Conservation (phyloP, 1,140 invertebrate species). For the Neelides sp. region DNA sequence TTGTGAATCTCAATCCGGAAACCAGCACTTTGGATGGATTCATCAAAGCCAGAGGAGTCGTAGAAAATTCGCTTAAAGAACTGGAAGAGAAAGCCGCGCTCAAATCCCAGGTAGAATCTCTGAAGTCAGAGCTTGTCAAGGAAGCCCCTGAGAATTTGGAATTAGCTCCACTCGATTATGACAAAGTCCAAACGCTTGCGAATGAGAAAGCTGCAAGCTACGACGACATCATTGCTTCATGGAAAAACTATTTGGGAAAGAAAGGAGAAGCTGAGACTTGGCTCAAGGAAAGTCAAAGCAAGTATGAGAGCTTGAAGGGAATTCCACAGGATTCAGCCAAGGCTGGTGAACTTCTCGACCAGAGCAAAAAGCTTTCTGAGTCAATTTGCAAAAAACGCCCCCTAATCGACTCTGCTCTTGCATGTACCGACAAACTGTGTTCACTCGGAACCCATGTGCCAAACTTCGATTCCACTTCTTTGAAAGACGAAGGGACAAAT, state of each 20-base stretch:
- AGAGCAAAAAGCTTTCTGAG: slow-evolving; percentile 59
- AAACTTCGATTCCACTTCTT: not conserved
- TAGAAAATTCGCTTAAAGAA: slow-evolving; percentile 35
- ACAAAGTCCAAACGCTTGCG: slow-evolving; percentile 57
- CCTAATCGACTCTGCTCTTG: slow-evolving; percentile 47
- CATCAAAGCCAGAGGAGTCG: slow-evolving; percentile 42
- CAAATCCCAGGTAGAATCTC: slow-evolving; percentile 49
- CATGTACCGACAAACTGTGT: slow-evolving; percentile 31
- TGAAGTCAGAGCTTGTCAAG: slow-evolving; percentile 61
- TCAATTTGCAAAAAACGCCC: slow-evolving; percentile 58
- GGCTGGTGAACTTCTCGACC: slow-evolving; percentile 50
- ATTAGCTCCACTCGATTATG: too few species aligned
- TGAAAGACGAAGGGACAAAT: not conserved
- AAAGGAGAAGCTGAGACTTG: slow-evolving; percentile 53
- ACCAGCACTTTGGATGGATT: slow-evolving; percentile 41
- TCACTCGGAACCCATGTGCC: slow-evolving; percentile 16
- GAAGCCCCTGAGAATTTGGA: too few species aligned
- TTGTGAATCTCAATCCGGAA: slow-evolving; percentile 28
- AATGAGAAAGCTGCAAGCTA: slow-evolving; percentile 53
- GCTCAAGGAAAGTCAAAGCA: slow-evolving; percentile 49
- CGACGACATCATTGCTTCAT: slow-evolving; percentile 51
- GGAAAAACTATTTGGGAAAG: slow-evolving; percentile 61
- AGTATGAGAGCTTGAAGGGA: slow-evolving; percentile 42
- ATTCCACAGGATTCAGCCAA: slow-evolving; percentile 51
- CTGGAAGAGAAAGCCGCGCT: slow-evolving; percentile 40